Evolutionary conservation across 2,797 vertebrate species (phyloP).

Genomic region (Spatula clypeata): DNA sequence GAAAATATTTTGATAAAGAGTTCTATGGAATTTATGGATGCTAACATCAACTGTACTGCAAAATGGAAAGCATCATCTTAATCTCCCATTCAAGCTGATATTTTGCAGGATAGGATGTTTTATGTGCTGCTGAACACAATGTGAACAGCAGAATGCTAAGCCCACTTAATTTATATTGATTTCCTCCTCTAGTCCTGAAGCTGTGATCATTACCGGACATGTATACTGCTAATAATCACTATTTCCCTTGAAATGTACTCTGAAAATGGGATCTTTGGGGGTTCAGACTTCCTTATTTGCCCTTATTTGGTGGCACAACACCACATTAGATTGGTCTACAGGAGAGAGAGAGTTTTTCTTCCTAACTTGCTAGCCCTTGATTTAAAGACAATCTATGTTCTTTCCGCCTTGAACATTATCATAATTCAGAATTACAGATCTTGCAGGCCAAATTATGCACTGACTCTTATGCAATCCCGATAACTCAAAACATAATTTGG

Average conservation of each 20-base stretch:
- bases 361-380: neutral
- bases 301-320: neutral
- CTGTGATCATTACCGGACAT: neutral
- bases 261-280: neutral
- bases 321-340: neutral
- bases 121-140: rapidly evolving
- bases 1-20: neutral
- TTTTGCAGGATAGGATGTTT: neutral
- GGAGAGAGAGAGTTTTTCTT: neutral
- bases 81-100: neutral
- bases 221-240: neutral
- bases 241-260: neutral
- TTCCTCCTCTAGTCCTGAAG: neutral
- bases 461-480: neutral
- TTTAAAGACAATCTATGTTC: neutral
- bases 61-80: neutral
- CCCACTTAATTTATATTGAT: neutral
- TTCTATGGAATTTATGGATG: neutral
- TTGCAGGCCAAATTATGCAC: neutral
- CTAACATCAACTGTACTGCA: neutral
- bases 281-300: neutral
- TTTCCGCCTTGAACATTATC: neutral
- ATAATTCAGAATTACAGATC: neutral
- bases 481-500: neutral
- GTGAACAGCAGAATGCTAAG: neutral